A percentile compares a stretch with the other conserved stretches of the same genome.
Conservation (phyloP, 2,888 invertebrate genomes). For the Acrobasis suavella region DNA sequence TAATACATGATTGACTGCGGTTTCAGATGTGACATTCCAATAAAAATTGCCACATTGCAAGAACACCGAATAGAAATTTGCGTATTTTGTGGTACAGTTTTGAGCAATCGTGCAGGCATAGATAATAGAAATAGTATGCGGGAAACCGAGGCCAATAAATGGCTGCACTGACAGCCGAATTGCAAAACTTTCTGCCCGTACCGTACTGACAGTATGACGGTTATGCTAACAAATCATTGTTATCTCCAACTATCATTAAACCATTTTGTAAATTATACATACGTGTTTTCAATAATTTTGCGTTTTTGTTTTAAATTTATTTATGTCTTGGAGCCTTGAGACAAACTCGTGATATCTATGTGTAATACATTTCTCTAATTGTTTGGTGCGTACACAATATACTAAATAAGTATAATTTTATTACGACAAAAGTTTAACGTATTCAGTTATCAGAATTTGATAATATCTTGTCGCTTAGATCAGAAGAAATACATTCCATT, state of each 20-base stretch:
- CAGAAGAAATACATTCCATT: no score
- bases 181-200: neutral
- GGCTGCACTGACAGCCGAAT: neutral
- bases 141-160: slow-evolving; percentile 17
- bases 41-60: neutral
- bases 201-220: neutral
- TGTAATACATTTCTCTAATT: no score
- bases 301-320: no score
- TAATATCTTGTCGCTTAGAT: no score
- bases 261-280: neutral
- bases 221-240: slow-evolving; percentile 1
- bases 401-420: no score
- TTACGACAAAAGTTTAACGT: no score
- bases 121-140: slow-evolving; percentile 16
- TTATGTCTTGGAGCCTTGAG: no score
- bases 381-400: no score
- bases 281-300: no score
- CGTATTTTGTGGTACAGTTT: slow-evolving; percentile 1
- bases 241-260: neutral
- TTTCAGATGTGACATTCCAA: neutral
- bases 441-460: no score
- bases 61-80: neutral
- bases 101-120: slow-evolving; percentile 6
- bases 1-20: neutral
- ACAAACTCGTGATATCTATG: no score